phyloP scores from a whole-genome alignment of 1,140 invertebrate species.

The Pogonomyrmex californicus region DNA sequence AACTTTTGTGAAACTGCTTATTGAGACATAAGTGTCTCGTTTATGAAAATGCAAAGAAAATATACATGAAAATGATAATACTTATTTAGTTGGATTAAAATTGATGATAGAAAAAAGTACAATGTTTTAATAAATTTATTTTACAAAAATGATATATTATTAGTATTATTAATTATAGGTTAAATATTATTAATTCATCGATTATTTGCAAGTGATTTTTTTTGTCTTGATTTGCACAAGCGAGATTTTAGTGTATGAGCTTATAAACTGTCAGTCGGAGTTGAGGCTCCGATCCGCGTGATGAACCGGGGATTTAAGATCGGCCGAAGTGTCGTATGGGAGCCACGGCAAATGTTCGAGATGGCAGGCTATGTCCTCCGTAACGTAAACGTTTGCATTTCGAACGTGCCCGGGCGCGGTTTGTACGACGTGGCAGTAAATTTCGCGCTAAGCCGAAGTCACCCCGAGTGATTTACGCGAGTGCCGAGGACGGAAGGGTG shows the following conservation, averaged over 20 bases:
- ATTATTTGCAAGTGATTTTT: not conserved
- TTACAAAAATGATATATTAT: too few species aligned
- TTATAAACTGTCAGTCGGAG: constrained; percentile 6
- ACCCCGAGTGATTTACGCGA: constrained; percentile 76
- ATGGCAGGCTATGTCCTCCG: constrained; percentile 44
- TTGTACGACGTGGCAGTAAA: constrained; percentile 77
- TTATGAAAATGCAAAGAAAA: not conserved
- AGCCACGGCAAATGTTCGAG: constrained; percentile 67
- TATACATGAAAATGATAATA: not conserved
- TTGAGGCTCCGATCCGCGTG: constrained; percentile 26
- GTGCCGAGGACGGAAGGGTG: constrained; percentile 55
- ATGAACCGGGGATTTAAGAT: constrained; percentile 50
- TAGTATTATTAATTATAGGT: too few species aligned
- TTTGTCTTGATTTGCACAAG: not conserved
- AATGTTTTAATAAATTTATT: too few species aligned
- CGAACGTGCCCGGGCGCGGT: constrained; percentile 68
- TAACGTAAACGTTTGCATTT: constrained; percentile 75
- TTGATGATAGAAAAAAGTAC: not conserved
- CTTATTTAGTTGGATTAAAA: not conserved
- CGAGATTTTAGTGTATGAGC: not conserved
- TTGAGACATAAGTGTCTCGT: not conserved
- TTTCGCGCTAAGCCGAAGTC: constrained; percentile 79
- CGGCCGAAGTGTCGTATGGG: constrained; percentile 48
- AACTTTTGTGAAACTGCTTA: not conserved
- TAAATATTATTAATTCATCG: not conserved